A percentile compares a stretch with the other conserved stretches of the same genome.
Conservation (phyloP, 2,888 invertebrate genomes). For the Acanthoscelides obtectus region DNA sequence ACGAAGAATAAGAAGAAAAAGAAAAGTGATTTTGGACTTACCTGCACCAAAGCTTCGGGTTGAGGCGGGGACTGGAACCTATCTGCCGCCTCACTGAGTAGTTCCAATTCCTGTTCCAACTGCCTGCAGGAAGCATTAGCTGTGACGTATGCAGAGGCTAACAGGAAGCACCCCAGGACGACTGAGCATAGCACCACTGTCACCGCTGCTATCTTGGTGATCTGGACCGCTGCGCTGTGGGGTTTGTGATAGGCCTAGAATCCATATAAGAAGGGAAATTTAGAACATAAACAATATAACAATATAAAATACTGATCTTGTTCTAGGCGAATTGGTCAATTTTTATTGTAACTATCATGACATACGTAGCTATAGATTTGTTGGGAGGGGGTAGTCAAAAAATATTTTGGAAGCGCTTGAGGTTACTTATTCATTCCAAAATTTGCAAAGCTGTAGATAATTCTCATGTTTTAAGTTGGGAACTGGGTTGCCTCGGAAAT, state of each 20-base stretch:
- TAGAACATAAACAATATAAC: neutral
- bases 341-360: too few relatives aligned
- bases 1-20: too few relatives aligned
- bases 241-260: slow-evolving; percentile 73
- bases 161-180: slow-evolving; percentile 75
- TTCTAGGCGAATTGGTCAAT: too few relatives aligned
- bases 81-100: slow-evolving; percentile 61
- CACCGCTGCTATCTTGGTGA: slow-evolving; percentile 78
- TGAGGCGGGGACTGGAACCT: slow-evolving; percentile 46
- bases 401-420: too few relatives aligned
- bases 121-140: slow-evolving; percentile 77
- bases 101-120: slow-evolving; percentile 67
- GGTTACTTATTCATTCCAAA: too few relatives aligned
- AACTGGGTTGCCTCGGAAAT: too few relatives aligned
- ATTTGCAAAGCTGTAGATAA: too few relatives aligned
- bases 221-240: slow-evolving; percentile 75
- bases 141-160: slow-evolving; percentile 79
- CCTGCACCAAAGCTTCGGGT: slow-evolving; percentile 66
- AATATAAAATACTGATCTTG: neutral
- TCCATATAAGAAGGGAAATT: neutral
- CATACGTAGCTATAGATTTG: too few relatives aligned
- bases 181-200: slow-evolving; percentile 78
- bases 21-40: slow-evolving; percentile 42
- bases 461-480: too few relatives aligned
- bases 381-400: too few relatives aligned